Evolutionary conservation across 2,888 invertebrate genomes (phyloP).

Genomic region (Phortica magna): DNA sequence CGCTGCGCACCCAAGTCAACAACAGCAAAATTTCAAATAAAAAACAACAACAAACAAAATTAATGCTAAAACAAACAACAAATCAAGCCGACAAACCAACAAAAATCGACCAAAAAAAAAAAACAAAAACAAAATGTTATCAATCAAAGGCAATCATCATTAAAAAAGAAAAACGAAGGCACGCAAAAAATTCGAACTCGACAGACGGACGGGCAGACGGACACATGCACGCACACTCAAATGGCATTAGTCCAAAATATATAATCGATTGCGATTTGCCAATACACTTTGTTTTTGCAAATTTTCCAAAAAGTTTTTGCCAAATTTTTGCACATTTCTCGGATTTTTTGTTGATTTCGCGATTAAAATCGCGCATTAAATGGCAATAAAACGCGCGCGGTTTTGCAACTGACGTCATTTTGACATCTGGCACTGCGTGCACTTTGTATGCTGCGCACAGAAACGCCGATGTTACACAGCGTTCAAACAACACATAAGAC

Average conservation of each 20-base stretch:
- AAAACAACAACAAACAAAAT: conserved; percentile 39
- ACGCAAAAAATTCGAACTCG: conserved; percentile 47
- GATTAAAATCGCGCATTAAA: conserved; percentile 18
- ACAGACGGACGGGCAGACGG: background rate
- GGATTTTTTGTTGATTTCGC: background rate
- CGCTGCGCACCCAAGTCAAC: conserved; percentile 35
- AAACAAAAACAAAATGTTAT: conserved; percentile 51
- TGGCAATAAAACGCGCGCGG: background rate
- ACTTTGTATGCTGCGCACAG: too few species aligned
- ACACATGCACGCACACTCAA: conserved; percentile 9
- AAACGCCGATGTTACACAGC: background rate
- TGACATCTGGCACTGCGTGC: background rate
- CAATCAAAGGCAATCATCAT: conserved; percentile 66
- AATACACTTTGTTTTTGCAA: background rate
- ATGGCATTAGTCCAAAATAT: conserved; percentile 34
- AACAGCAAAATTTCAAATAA: conserved; percentile 38
- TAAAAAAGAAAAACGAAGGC: conserved; percentile 51
- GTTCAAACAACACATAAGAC: background rate
- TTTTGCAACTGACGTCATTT: conserved; percentile 5
- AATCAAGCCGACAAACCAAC: conserved; percentile 15
- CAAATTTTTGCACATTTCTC: conserved; percentile 12
- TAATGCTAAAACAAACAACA: conserved; percentile 40
- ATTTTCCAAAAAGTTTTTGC: background rate
- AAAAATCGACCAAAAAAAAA: background rate
- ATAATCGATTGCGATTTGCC: conserved; percentile 43